Evolutionary conservation across 2,888 invertebrate genomes (phyloP).

Genomic region (Chrysopilus asiliformis): DNA sequence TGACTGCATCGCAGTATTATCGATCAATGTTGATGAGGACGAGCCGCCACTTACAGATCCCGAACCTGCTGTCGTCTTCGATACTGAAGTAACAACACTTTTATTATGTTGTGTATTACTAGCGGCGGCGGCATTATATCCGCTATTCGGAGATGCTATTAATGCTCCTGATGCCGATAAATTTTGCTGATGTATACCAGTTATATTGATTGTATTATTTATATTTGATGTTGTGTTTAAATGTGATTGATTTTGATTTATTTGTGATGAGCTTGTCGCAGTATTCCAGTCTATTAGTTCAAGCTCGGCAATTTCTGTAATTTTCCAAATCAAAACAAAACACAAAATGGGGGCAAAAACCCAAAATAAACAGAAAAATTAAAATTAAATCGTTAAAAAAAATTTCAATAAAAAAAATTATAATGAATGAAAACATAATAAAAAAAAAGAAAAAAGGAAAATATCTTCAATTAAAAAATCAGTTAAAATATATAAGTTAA

Average conservation of each 20-base stretch:
- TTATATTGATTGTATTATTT: slow-evolving; percentile 8
- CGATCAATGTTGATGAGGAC: background rate
- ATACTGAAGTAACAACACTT: background rate
- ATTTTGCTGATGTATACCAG: slow-evolving; percentile 5
- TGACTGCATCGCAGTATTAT: background rate
- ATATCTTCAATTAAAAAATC: background rate
- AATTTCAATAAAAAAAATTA: no score
- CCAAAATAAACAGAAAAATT: no score
- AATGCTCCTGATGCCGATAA: slow-evolving; percentile 1
- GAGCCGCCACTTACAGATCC: background rate
- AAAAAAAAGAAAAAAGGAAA: background rate
- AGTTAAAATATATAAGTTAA: no score
- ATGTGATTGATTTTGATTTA: slow-evolving; percentile 14
- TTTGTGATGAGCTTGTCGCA: slow-evolving; percentile 9
- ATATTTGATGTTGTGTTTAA: slow-evolving; percentile 11
- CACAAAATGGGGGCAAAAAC: no score
- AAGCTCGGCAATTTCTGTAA: slow-evolving; percentile 19
- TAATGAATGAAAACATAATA: no score
- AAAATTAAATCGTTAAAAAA: no score
- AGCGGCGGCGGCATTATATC: background rate
- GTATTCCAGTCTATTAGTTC: slow-evolving; percentile 17
- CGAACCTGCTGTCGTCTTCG: background rate
- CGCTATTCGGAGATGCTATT: slow-evolving; percentile 5
- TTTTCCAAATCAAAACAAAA: no score
- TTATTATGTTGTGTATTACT: background rate